A percentile compares a stretch with the other conserved stretches of the same genome.
Conservation (phyloP, 2,113 vertebrate genomes). For the Ochotona curzoniae region DNA sequence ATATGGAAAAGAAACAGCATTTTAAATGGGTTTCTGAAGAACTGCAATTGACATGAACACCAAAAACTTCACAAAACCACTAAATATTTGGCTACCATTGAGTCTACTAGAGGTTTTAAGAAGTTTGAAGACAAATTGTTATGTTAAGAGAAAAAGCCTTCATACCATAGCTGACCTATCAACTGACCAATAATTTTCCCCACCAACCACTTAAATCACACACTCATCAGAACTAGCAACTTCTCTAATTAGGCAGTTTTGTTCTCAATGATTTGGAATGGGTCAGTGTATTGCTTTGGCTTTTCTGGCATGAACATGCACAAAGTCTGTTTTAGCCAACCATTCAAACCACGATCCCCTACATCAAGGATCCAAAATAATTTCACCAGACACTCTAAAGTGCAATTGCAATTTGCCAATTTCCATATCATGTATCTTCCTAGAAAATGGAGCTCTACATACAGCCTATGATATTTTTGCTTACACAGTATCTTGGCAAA, state of each 20-base stretch:
- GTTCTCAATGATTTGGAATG: slow-evolving; percentile 66
- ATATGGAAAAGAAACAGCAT: slow-evolving; percentile 82
- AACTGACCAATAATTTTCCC: slow-evolving; percentile 80
- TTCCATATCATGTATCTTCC: slow-evolving; percentile 86
- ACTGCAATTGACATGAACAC: slow-evolving; percentile 85
- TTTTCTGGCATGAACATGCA: slow-evolving; percentile 77
- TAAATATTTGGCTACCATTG: slow-evolving; percentile 86
- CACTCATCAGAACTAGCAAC: slow-evolving; percentile 66
- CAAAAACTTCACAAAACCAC: slow-evolving; percentile 87
- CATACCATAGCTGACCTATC: slow-evolving; percentile 76
- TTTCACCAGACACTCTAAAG: slow-evolving; percentile 87
- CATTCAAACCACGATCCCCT: slow-evolving; percentile 85
- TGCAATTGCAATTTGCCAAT: slow-evolving; percentile 82
- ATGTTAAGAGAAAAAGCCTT: slow-evolving; percentile 78
- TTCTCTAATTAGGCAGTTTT: slow-evolving; percentile 77
- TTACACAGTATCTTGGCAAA: slow-evolving; percentile 48
- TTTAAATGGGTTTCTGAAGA: slow-evolving; percentile 84
- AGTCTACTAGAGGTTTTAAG: slow-evolving; percentile 85
- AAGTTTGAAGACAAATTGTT: slow-evolving; percentile 87
- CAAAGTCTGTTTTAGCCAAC: slow-evolving; percentile 83
- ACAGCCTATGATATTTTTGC: slow-evolving; percentile 67
- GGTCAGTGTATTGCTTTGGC: slow-evolving; percentile 65
- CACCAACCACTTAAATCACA: slow-evolving; percentile 67
- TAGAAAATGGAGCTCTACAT: slow-evolving; percentile 82
- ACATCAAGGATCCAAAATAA: slow-evolving; percentile 85